Evolutionary conservation across 2,797 vertebrate genomes (phyloP), one percentile per base, ranked within the genome.

Genomic region (Peromyscus melanophrys): DNA sequence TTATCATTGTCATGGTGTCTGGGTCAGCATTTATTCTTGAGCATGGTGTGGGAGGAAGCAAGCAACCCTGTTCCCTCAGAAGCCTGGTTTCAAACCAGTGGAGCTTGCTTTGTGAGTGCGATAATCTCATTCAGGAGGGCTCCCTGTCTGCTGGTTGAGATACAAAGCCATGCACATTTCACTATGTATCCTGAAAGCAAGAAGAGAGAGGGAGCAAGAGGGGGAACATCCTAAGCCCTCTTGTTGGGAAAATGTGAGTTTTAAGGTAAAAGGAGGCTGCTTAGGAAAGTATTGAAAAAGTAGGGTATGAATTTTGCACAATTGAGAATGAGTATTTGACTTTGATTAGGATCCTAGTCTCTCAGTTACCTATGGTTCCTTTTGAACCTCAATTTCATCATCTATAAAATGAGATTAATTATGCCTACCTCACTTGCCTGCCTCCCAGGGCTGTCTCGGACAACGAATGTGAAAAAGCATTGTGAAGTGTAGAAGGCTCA

Each of bases 401-500:
- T 73, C 89, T 87, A 17, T 91, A 87, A 49, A 71, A 73, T 76
- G 57, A 93, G 73, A 86, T 86, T 61, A 84, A 85, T 73, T 29
- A 65, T 69, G 67, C 80, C 88, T 63, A 57, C 81, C 69, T 92
- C 2, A 0, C 76, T 67, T 40, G 89, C 86, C 89, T 49, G 37
- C 80, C 61, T 94, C 93, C 81, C 16, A 2, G 65, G 59, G 65
- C 65, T 93, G 77, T 73, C 52, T 89, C 90, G 82, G 71, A 65
- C 49, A 71, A 16, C 80, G 85, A 87, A 91, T 1, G 21, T 63
- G 23, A 55, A 95, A 91, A 77, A 40, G 89, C 69, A 86, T 59
- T 89, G 87, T 43, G 85, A 83, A 90, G 67, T 77, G 43, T 34
- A 71, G 71, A 83, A 69, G 89, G 55, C 63, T 65, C 95, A 75